These are phyloP conservation scores for Isaurus tuberculatus DNA, from an alignment of 92 coral and sea anemone species.

Conservation along the genomic window DNA sequence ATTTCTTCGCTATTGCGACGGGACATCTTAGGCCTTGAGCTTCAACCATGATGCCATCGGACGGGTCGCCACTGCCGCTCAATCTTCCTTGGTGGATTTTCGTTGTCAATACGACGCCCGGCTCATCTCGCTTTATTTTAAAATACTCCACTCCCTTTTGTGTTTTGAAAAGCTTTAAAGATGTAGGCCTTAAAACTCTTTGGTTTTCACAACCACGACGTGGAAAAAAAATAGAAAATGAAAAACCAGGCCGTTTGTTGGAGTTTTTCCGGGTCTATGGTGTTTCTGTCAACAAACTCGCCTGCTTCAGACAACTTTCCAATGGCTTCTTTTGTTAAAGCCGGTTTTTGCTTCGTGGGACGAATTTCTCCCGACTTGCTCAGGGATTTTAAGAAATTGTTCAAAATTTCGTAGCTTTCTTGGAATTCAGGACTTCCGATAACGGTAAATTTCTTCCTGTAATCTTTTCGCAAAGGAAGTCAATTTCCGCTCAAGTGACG, in stretches of 20 bases:
- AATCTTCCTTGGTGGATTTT: slow-evolving; percentile 63
- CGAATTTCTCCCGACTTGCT: slow-evolving; percentile 34
- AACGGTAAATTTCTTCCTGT: too few species aligned
- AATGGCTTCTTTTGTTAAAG: too few species aligned
- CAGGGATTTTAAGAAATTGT: too few species aligned
- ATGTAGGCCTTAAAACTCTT: slow-evolving; percentile 2
- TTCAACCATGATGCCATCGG: too few species aligned
- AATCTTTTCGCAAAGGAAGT: too few species aligned
- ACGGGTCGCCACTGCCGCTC: slow-evolving; percentile 55
- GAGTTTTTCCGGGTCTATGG: too few species aligned
- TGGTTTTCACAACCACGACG: slow-evolving; percentile 39
- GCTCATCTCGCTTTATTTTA: slow-evolving; percentile 53
- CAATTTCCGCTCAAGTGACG: too few species aligned
- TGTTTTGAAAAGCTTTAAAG: too few species aligned
- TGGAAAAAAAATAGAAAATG: too few species aligned
- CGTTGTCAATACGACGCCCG: slow-evolving; percentile 46
- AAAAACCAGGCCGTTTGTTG: not conserved
- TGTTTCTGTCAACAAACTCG: not conserved
- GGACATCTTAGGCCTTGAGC: too few species aligned
- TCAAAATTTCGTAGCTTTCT: slow-evolving; percentile 19
- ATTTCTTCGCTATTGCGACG: not conserved
- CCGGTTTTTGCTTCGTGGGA: slow-evolving; percentile 1
- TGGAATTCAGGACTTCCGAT: slow-evolving; percentile 29
- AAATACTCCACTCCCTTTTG: slow-evolving; percentile 30
- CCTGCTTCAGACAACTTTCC: slow-evolving; percentile 12